These are phyloP conservation scores for Tetranychus truncatus DNA, from an alignment of 2,888 invertebrate genomes.

Conservation along the genomic window DNA sequence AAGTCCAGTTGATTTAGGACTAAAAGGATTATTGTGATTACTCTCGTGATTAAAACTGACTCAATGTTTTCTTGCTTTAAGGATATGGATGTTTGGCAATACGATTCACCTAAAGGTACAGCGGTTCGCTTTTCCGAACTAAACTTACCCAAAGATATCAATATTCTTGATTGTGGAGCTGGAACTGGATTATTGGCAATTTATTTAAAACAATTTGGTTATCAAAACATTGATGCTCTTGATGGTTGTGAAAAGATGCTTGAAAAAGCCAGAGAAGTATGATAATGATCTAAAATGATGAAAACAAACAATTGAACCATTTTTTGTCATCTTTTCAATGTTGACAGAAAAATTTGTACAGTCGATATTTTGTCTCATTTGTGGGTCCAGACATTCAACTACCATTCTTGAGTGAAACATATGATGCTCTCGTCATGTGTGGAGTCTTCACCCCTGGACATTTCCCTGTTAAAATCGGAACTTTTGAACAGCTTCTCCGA, in stretches of 20 bases:
- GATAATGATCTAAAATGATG: neutral
- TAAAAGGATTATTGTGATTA: neutral
- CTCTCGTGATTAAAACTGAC: neutral
- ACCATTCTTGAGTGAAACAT: conserved; percentile 12
- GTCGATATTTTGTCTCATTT: conserved; percentile 1
- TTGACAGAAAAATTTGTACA: conserved; percentile 7
- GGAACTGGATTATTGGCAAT: conserved; percentile 17
- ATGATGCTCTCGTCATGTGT: conserved; percentile 17
- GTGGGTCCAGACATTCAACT: conserved; percentile 8
- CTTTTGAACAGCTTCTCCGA: conserved; percentile 12
- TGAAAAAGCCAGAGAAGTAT: conserved; percentile 13
- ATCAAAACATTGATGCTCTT: conserved; percentile 16
- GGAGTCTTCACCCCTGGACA: conserved; percentile 17
- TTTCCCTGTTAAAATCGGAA: neutral
- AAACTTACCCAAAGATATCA: neutral
- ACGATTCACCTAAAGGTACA: neutral
- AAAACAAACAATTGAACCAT: neutral
- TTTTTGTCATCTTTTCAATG: neutral
- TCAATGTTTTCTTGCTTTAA: neutral
- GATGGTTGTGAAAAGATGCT: conserved; percentile 18
- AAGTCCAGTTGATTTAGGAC: neutral
- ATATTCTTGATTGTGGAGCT: conserved; percentile 19
- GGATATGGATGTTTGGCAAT: conserved; percentile 1
- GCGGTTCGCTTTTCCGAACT: conserved; percentile 9
- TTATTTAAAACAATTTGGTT: conserved; percentile 9